Percentiles rank a stretch among this genome's conserved stretches.
These are phyloP conservation scores for Trichogramma dendrolimi DNA, from an alignment of 2,888 invertebrate species.

Conservation along the genomic window DNA sequence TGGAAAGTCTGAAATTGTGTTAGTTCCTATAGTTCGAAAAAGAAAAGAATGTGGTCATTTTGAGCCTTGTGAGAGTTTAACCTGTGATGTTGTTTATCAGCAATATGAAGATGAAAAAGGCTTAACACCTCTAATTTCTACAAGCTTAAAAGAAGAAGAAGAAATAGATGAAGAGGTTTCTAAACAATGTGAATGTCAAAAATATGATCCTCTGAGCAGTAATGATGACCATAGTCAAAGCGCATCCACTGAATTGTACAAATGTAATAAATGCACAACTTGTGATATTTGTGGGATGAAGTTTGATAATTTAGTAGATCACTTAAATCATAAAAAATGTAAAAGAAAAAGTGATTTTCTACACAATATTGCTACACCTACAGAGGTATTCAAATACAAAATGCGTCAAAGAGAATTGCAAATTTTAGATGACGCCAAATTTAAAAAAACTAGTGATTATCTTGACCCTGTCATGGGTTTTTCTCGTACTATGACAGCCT, in stretches of 20 bases:
- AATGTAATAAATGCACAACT: slow-evolving; percentile 31
- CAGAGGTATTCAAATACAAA: slow-evolving; percentile 39
- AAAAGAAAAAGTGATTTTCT: slow-evolving; percentile 39
- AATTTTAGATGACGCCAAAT: slow-evolving; percentile 38
- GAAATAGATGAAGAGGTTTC: slow-evolving; percentile 43
- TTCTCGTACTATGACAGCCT: slow-evolving; percentile 38
- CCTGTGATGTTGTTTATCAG: slow-evolving; percentile 44
- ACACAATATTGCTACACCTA: slow-evolving; percentile 40
- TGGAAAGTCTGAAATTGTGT: slow-evolving; percentile 44
- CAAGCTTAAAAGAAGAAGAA: slow-evolving; percentile 37
- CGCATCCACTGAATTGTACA: slow-evolving; percentile 29
- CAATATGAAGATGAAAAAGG: slow-evolving; percentile 39
- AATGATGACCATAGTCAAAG: slow-evolving; percentile 46
- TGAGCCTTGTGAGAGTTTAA: slow-evolving; percentile 44
- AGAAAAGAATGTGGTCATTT: slow-evolving; percentile 43
- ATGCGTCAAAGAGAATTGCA: slow-evolving; percentile 47
- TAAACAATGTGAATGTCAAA: slow-evolving; percentile 40
- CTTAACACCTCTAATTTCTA: slow-evolving; percentile 40
- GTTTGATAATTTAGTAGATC: slow-evolving; percentile 39
- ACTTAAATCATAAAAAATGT: slow-evolving; percentile 42
- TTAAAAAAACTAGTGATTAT: slow-evolving; percentile 39
- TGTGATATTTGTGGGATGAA: slow-evolving; percentile 45
- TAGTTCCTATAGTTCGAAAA: slow-evolving; percentile 39
- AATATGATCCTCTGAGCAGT: slow-evolving; percentile 43
- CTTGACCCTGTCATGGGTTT: slow-evolving; percentile 39